phyloP scores from a whole-genome alignment of 2,888 invertebrate genomes.

The Phymatocera aterrima region DNA sequence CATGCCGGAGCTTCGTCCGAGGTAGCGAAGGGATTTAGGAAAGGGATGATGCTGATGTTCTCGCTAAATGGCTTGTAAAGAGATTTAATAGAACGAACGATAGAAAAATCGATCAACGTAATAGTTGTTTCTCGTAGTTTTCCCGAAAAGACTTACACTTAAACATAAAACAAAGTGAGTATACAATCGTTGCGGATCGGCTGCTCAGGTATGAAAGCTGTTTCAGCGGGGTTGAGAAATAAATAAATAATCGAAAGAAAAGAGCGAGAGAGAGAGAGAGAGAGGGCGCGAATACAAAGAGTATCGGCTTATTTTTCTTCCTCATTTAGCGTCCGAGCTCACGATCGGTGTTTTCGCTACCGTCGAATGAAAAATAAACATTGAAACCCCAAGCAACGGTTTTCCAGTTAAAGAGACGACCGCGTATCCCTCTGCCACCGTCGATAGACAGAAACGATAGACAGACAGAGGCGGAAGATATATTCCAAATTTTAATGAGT shows the following conservation, averaged over 20 bases:
- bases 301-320: not conserved
- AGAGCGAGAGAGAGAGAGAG: not conserved
- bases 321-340: not conserved
- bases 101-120: conserved; percentile 17
- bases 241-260: not conserved
- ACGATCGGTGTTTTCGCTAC: not conserved
- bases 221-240: not conserved
- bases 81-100: conserved; percentile 22
- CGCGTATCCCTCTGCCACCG: not conserved
- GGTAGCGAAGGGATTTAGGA: too few relatives aligned
- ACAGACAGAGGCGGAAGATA: not conserved
- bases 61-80: conserved; percentile 47
- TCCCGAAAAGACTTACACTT: not conserved
- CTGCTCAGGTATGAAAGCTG: not conserved
- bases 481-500: conserved; percentile 18
- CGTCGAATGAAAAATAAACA: conserved; percentile 21
- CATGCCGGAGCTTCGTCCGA: conserved; percentile 10
- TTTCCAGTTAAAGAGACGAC: not conserved
- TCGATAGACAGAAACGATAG: not conserved
- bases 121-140: not conserved
- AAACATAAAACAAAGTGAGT: not conserved
- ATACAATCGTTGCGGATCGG: not conserved
- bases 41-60: conserved; percentile 32
- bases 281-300: not conserved
- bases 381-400: not conserved